These are phyloP conservation scores for Eristalis intricaria DNA, from an alignment of 2,888 invertebrate species.

Conservation along the genomic window DNA sequence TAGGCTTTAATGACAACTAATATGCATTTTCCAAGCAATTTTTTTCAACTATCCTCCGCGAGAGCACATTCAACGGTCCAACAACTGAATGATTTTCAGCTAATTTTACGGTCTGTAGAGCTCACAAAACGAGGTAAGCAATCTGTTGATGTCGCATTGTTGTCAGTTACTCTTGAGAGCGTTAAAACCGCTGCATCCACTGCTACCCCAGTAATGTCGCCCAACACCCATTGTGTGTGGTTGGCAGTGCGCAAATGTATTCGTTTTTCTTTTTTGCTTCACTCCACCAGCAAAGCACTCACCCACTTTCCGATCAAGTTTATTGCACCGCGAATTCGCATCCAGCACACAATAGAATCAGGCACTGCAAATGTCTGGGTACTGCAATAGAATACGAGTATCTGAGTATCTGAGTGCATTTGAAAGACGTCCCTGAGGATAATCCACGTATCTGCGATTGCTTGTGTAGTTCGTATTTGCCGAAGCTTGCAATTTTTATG, in stretches of 20 bases:
- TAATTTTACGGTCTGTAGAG: slow-evolving; percentile 58
- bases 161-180: slow-evolving; percentile 22
- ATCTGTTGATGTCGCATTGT: slow-evolving; percentile 43
- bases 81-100: slow-evolving; percentile 19
- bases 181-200: slow-evolving; percentile 21
- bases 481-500: background rate
- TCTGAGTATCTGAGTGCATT: background rate
- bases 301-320: slow-evolving; percentile 34
- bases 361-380: slow-evolving; percentile 29
- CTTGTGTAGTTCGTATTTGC: background rate
- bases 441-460: slow-evolving; percentile 2
- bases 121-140: slow-evolving; percentile 24
- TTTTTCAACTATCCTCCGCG: background rate
- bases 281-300: background rate
- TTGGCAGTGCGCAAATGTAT: background rate
- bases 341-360: slow-evolving; percentile 33
- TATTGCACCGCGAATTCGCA: slow-evolving; percentile 41
- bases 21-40: background rate
- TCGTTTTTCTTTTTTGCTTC: background rate
- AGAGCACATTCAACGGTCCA: background rate
- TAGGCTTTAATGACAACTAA: background rate
- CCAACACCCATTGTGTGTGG: slow-evolving; percentile 4
- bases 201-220: background rate
- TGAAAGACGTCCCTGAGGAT: slow-evolving; percentile 1
- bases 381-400: background rate